Conservation (phyloP, 1,140 invertebrate genomes). For the Zaprionus inermis region DNA sequence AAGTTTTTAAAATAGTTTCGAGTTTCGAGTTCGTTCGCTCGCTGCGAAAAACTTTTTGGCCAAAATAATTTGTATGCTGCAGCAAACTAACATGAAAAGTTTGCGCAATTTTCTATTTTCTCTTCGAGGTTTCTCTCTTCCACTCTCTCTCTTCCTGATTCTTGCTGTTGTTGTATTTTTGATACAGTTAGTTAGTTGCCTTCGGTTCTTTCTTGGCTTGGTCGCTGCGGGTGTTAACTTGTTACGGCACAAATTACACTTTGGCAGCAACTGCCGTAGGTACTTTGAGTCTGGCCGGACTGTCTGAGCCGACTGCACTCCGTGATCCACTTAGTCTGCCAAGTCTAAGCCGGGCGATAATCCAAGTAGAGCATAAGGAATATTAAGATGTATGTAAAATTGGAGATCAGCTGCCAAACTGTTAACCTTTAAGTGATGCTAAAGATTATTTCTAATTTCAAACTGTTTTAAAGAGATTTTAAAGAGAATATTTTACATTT, state of each 20-base stretch:
- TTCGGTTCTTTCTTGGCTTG: slow-evolving; percentile 22
- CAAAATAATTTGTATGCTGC: slow-evolving; percentile 80
- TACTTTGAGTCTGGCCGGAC: not conserved
- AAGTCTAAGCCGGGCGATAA: not conserved
- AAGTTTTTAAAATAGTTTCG: slow-evolving; percentile 71
- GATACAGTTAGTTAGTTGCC: slow-evolving; percentile 27
- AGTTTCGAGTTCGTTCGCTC: slow-evolving; percentile 20
- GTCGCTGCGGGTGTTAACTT: slow-evolving; percentile 49
- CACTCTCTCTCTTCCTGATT: not conserved
- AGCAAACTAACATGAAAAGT: slow-evolving; percentile 67
- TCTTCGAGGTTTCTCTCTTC: not conserved
- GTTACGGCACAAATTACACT: slow-evolving; percentile 43
- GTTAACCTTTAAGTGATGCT: too few relatives aligned
- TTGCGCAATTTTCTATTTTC: slow-evolving; percentile 41
- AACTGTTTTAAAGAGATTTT: too few relatives aligned
- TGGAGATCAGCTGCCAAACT: too few relatives aligned
- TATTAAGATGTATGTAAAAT: not conserved
- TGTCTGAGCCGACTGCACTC: not conserved
- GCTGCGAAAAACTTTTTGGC: slow-evolving; percentile 53
- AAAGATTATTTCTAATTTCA: too few relatives aligned
- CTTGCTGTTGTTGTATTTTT: slow-evolving; percentile 5
- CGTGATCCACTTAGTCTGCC: not conserved
- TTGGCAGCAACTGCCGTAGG: slow-evolving; percentile 13
- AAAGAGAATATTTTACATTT: too few relatives aligned
- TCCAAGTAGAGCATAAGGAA: too few relatives aligned